These are phyloP conservation scores for Excalfactoria chinensis DNA, from an alignment of 2,113 vertebrate species.

Conservation along the genomic window DNA sequence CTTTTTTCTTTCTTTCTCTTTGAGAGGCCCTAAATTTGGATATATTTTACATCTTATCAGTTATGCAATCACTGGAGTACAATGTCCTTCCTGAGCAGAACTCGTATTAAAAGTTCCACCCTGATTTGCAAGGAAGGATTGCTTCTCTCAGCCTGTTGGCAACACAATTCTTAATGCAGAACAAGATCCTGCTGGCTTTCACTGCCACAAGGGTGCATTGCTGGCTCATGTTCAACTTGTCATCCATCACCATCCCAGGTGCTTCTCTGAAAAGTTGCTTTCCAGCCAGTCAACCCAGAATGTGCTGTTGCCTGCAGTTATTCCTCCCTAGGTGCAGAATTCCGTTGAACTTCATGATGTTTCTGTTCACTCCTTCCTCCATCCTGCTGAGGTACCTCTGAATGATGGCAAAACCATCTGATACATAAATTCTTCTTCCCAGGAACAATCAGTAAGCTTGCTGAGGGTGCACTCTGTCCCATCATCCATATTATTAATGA, in stretches of 20 bases:
- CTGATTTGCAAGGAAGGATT: not conserved
- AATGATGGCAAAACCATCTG: not conserved
- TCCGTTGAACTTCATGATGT: not conserved
- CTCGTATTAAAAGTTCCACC: not conserved
- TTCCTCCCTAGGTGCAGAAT: not conserved
- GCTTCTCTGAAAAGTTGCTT: not conserved
- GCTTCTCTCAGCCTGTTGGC: not conserved
- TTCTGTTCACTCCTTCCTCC: not conserved
- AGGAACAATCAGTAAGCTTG: not conserved
- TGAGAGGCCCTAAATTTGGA: not conserved
- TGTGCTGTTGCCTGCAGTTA: rapidly evolving
- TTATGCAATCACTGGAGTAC: not conserved
- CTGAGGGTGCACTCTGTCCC: not conserved
- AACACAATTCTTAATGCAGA: not conserved
- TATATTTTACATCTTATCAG: not conserved
- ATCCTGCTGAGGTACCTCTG: not conserved
- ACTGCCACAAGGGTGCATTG: slow-evolving; percentile 22
- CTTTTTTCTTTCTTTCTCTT: not conserved
- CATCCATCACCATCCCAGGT: not conserved
- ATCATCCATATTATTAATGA: not conserved
- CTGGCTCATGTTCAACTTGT: slow-evolving; percentile 8
- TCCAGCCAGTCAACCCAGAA: not conserved
- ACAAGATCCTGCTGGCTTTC: not conserved
- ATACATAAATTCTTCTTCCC: not conserved
- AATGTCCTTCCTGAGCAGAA: not conserved